phyloP scores from a whole-genome alignment of 2,888 invertebrate genomes.

The Drosophila picticornis region DNA sequence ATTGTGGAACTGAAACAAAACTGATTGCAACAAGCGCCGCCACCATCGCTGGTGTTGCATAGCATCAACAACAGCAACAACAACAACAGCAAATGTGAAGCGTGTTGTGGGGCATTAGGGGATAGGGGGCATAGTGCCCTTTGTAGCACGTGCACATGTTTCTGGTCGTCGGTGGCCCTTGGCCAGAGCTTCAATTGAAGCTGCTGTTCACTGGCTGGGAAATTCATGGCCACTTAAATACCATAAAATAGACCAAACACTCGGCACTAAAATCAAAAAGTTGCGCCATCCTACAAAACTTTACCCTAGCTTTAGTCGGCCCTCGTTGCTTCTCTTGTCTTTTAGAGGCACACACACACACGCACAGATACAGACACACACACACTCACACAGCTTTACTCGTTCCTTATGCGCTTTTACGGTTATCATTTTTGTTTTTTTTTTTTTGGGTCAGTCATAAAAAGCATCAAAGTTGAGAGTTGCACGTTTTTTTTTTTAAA shows the following conservation, averaged over 20 bases:
- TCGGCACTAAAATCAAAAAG: constrained; percentile 75
- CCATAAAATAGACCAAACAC: constrained; percentile 75
- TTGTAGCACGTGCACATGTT: constrained; percentile 53
- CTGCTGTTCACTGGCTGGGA: constrained; percentile 35
- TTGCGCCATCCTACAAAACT: constrained; percentile 56
- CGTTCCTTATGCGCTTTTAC: constrained; percentile 57
- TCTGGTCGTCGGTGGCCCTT: constrained; percentile 42
- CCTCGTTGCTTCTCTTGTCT: constrained; percentile 11
- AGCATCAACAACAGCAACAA: constrained; percentile 17
- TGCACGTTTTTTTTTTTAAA: constrained; percentile 50
- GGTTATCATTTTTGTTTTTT: constrained; percentile 60
- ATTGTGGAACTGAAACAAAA: constrained; percentile 29
- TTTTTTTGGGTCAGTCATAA: constrained; percentile 69
- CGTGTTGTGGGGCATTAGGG: constrained; percentile 6
- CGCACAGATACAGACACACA: constrained; percentile 15
- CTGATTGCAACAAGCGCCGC: constrained; percentile 44
- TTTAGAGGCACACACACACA: constrained; percentile 8
- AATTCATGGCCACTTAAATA: constrained; percentile 80
- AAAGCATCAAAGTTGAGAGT: constrained; percentile 71
- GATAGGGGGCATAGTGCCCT: neutral
- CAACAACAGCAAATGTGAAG: constrained; percentile 13
- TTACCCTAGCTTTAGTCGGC: constrained; percentile 47
- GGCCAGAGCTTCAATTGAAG: constrained; percentile 47
- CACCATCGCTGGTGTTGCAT: constrained; percentile 7
- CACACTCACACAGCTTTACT: neutral